phyloP scores from a whole-genome alignment of 2,888 invertebrate genomes.

The Drosophila maculinotata region DNA sequence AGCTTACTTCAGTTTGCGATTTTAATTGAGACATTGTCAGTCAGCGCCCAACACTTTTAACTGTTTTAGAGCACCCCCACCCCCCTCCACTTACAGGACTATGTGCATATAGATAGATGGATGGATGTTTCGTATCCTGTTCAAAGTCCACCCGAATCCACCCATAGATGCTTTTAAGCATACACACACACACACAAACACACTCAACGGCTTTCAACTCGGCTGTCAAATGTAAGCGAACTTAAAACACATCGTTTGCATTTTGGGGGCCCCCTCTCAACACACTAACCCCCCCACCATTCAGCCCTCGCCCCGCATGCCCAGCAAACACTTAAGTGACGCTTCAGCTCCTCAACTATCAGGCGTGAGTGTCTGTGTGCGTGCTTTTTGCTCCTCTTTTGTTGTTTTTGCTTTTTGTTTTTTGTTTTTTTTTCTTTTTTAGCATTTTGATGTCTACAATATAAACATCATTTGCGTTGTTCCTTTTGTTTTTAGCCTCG shows the following conservation, averaged over 20 bases:
- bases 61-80: slow-evolving; percentile 25
- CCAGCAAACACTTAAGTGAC: slow-evolving; percentile 72
- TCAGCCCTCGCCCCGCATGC: slow-evolving; percentile 27
- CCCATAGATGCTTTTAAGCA: slow-evolving; percentile 72
- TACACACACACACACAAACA: slow-evolving; percentile 56
- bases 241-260: slow-evolving; percentile 80
- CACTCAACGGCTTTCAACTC: slow-evolving; percentile 52
- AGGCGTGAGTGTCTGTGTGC: slow-evolving; percentile 54
- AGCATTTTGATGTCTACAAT: slow-evolving; percentile 72
- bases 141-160: slow-evolving; percentile 46
- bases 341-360: slow-evolving; percentile 77
- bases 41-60: slow-evolving; percentile 46
- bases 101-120: slow-evolving; percentile 18
- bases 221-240: slow-evolving; percentile 80
- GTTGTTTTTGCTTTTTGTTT: slow-evolving; percentile 15
- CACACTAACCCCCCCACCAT: background rate
- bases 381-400: slow-evolving; percentile 61
- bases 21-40: slow-evolving; percentile 74
- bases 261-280: slow-evolving; percentile 43
- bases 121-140: slow-evolving; percentile 41
- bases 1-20: slow-evolving; percentile 48
- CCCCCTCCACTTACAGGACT: background rate
- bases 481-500: slow-evolving; percentile 74
- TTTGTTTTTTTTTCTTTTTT: slow-evolving; percentile 39
- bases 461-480: slow-evolving; percentile 79